Base-by-base conservation (phyloP, 2,888 invertebrate species). In the Parnassius orleans region DNA sequence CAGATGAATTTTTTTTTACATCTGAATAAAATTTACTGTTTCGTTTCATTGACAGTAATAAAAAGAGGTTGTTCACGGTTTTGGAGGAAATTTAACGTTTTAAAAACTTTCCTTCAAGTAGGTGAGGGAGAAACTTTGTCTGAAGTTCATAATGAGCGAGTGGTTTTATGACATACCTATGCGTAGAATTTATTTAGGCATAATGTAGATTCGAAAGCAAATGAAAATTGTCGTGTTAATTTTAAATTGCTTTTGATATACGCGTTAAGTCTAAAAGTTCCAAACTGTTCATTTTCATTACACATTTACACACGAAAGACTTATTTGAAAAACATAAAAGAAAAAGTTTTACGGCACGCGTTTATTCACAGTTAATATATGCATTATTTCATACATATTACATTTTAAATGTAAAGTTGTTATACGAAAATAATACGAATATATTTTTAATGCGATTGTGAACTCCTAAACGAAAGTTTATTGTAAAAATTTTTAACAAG, bases 71-170 rank as follows among this genome's bases (percentile, higher is more conserved):
- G 60, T 61, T 60, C 60, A 63, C 63, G 43, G 56, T 66, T 63
- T 62, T 55, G 60, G 60, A 64, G 64, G 65, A 60, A 63, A 65
- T 60, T 65, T 64, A 63, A 64, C 64, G 65, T 64, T 68, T 55
- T 66, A 52, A 59, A 59, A 63, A 59, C 59, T 63, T 59, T 60
- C 58, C 58, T 19, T 60, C 56, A 56, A 44, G 51, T 51, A 64
- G 63, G 63, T 64, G 60, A 60, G 60, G 52, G 63, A 14, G 60
- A 55, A 66, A 68, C 63, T 68, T 63, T 61, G 61, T 63, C 60
- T 60, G 60, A 43, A 57, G 60, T 57, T 60, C 52, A 64, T 64
- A 60, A 64, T 60, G 53, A 53, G 53, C 46, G 52, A 43, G 61
- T 41, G 46, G 50, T 58, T 59, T 55, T 55, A 59, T 63, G 63